Percentiles rank a stretch among this genome's conserved stretches.
Conservation (phyloP, 2,113 vertebrate species). For the Camelus bactrianus region DNA sequence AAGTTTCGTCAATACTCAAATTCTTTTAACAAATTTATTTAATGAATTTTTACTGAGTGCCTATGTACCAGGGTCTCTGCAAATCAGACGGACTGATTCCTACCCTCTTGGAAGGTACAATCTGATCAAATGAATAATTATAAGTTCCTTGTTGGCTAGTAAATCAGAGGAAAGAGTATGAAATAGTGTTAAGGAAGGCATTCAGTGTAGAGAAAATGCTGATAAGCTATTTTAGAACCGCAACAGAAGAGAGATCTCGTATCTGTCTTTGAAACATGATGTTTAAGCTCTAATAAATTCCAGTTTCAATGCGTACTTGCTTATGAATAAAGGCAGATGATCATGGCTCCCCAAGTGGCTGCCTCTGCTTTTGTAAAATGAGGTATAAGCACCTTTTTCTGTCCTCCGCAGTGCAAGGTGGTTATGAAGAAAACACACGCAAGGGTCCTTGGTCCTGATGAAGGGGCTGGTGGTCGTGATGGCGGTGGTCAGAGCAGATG, state of each 20-base stretch:
- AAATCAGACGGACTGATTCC: not conserved
- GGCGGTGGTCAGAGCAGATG: not conserved
- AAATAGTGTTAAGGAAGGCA: not conserved
- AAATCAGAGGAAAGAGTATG: conserved; percentile 3
- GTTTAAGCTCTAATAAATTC: conserved; percentile 32
- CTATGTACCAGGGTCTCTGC: not conserved
- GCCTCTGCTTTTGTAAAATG: conserved; percentile 47
- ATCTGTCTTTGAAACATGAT: conserved; percentile 27
- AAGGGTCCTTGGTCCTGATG: not conserved
- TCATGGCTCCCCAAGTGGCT: not conserved
- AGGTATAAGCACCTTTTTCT: conserved; percentile 14
- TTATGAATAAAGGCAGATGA: conserved; percentile 51
- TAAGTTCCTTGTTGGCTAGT: not conserved
- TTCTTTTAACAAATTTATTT: conserved; percentile 22
- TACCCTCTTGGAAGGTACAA: not conserved
- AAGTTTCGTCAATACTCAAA: conserved; percentile 16
- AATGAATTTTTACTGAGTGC: not conserved
- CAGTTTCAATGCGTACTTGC: not conserved
- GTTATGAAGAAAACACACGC: not conserved
- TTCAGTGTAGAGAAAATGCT: not conserved
- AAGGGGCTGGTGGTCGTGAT: not conserved
- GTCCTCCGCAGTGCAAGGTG: not conserved
- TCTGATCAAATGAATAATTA: conserved; percentile 48
- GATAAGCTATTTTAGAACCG: conserved; percentile 34
- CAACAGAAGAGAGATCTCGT: conserved; percentile 16